Base-by-base conservation (phyloP, 2,888 invertebrate species). In the Drosophila meridionalis region DNA sequence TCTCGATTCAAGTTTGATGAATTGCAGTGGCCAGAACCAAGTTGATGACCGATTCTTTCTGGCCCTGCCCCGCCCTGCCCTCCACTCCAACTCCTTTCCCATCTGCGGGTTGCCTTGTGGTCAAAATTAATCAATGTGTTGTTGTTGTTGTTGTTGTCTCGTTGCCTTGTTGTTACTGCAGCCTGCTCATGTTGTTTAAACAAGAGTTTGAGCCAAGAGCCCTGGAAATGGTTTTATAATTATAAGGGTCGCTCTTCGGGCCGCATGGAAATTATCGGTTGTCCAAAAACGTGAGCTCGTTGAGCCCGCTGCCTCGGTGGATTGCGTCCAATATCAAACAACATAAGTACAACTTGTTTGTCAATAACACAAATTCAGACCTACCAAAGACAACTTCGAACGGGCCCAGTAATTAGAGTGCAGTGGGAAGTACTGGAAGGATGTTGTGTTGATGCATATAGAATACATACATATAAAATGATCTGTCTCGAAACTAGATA, bases 61-160 rank as follows among this genome's bases (percentile, higher is more conserved):
- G 57, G 32, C 65, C 8, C 26, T 26, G 20, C 14, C 2, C 12
- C 12, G 20, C 12, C 55, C 14, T 26, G 7, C 26, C 28, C 52
- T 38, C 47, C 36, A 7, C 26, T 55, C 20, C 58, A 50, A 28
- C 55, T 59, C 11, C 20, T 26, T 6, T 0, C 12, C 26, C 53
- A 12, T 77, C 69, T 73, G 76, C 80, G 72, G 75, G 73, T 50
- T 69, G 57, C 67, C 68, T 70, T 77, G 64, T 59, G 63, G 45
- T 70, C 70, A 79, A 85, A 89, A 87, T 87, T 87, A 87, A 87
- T 89, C 87, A 87, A 89, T 89, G 89, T 80, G 65, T 11, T 38
- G 73, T 11, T 38, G 59, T 43, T 56, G 70, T 30, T 65, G 67
- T 70, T 78, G 64, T 61, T 20, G 20, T 20, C 20, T 20, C 20